A percentile compares a stretch with the other conserved stretches of the same genome.
phyloP scores from a whole-genome alignment of 2,113 vertebrate genomes.

The Nycticorax nycticorax region DNA sequence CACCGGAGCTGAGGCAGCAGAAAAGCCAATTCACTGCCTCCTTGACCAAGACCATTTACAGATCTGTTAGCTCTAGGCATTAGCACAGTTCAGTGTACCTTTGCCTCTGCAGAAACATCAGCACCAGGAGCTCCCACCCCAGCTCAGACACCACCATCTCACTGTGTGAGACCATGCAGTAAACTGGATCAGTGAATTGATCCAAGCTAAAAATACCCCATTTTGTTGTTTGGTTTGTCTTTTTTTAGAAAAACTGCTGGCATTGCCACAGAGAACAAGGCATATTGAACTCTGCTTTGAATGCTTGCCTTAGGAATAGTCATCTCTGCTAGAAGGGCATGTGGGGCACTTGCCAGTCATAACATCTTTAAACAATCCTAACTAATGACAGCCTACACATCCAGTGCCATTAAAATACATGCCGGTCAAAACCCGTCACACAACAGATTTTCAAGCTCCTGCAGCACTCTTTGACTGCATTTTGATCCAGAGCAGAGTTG shows the following conservation, averaged over 20 bases:
- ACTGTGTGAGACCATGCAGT: background rate
- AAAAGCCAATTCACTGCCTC: background rate
- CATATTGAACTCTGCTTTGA: background rate
- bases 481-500: background rate
- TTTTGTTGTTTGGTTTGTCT: background rate
- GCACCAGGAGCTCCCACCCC: background rate
- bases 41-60: background rate
- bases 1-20: background rate
- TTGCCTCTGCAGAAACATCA: background rate
- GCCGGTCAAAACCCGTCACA: background rate
- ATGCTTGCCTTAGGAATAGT: background rate
- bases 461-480: background rate
- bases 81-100: background rate
- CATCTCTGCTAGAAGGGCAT: background rate
- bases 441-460: background rate
- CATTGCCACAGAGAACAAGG: background rate
- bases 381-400: background rate
- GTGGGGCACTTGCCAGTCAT: background rate
- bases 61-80: background rate
- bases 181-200: background rate
- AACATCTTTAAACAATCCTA: background rate
- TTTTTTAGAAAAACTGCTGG: background rate
- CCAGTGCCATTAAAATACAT: accelerated
- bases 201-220: conserved; percentile 13
- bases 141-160: background rate